These are phyloP conservation scores for Oeneis ivallda DNA, from an alignment of 2,888 invertebrate species.

Conservation along the genomic window DNA sequence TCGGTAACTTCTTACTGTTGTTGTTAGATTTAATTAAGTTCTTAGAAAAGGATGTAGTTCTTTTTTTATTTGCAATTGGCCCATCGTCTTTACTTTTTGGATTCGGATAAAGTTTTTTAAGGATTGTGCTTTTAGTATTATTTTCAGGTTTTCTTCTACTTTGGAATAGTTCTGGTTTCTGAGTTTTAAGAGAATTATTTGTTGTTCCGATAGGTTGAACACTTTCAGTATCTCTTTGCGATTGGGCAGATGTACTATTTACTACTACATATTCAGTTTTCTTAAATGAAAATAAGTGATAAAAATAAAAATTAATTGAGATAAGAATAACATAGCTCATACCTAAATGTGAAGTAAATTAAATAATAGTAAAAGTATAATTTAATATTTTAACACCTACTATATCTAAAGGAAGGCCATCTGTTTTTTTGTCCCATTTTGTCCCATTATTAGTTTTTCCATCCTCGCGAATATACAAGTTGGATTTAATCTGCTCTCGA, in stretches of 20 bases:
- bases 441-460: background rate
- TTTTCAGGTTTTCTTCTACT: slow-evolving; percentile 12
- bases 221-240: background rate
- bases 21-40: slow-evolving; percentile 1
- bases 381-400: slow-evolving; percentile 15
- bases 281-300: background rate
- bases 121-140: slow-evolving; percentile 22
- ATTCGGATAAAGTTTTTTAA: slow-evolving; percentile 19
- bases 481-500: slow-evolving; percentile 1
- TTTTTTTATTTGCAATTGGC: slow-evolving; percentile 11
- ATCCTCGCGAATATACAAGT: background rate
- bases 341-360: background rate
- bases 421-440: background rate
- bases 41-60: slow-evolving; percentile 8
- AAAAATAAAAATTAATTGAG: background rate
- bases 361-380: no score
- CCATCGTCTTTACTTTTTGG: slow-evolving; percentile 13
- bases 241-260: background rate
- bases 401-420: background rate
- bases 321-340: background rate
- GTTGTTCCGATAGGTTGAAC: background rate
- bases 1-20: slow-evolving; percentile 1
- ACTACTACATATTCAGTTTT: background rate
- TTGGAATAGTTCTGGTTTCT: slow-evolving; percentile 6
- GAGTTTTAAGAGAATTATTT: background rate